Conservation (phyloP, 2,797 vertebrate genomes). For the Channallabes apus region DNA sequence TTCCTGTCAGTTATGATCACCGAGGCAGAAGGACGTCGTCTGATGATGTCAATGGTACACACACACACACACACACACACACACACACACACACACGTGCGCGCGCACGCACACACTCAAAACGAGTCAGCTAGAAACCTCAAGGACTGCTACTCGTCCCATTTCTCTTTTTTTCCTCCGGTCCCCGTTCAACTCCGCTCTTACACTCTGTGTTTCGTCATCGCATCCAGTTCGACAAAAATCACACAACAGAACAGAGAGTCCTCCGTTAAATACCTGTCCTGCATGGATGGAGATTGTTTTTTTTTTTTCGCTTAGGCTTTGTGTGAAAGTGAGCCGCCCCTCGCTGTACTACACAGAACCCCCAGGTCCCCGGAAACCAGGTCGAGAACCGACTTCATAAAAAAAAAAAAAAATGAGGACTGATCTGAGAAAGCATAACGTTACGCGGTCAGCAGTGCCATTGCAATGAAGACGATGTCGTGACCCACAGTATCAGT, state of each 20-base stretch:
- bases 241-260: background rate
- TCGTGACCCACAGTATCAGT: background rate
- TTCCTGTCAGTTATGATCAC: slow-evolving; percentile 47
- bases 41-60: slow-evolving; percentile 30
- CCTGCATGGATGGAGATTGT: background rate
- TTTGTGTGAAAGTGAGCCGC: too few relatives aligned
- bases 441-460: background rate
- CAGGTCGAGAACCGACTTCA: background rate
- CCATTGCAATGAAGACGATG: background rate
- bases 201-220: background rate
- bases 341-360: background rate
- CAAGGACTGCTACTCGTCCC: background rate
- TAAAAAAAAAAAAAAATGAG: background rate
- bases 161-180: background rate
- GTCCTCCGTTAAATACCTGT: background rate
- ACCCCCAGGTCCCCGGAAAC: background rate
- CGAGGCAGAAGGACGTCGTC: slow-evolving; percentile 38
- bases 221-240: background rate
- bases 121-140: background rate
- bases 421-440: background rate
- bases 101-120: slow-evolving; percentile 5
- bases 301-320: too few relatives aligned
- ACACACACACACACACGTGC: slow-evolving; percentile 18
- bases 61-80: slow-evolving; percentile 15
- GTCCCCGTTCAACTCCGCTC: background rate